Conservation (phyloP, 2,113 vertebrate species). For the Megaleporinus macrocephalus region DNA sequence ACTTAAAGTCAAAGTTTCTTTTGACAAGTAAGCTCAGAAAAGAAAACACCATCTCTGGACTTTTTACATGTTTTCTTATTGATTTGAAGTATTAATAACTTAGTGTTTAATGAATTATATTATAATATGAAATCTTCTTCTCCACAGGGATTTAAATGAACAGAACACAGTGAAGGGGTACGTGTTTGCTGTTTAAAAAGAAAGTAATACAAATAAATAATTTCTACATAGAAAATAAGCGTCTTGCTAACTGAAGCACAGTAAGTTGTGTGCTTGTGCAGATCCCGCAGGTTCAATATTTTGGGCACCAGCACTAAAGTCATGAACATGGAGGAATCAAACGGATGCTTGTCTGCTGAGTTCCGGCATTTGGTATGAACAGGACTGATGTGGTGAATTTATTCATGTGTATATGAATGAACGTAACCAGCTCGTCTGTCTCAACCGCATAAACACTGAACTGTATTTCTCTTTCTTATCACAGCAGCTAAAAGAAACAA, state of each 20-base stretch:
- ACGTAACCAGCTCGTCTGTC: no score
- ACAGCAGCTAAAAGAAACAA: conserved; percentile 88
- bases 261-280: background rate
- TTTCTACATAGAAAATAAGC: no score
- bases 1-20: conserved; percentile 87
- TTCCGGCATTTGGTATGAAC: conserved; percentile 88
- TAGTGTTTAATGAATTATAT: no score
- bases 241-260: no score
- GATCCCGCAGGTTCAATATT: conserved; percentile 90
- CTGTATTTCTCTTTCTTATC: conserved; percentile 10
- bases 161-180: conserved; percentile 85
- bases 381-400: background rate
- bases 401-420: background rate
- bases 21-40: conserved; percentile 88
- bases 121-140: no score
- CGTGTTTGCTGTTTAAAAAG: conserved; percentile 36
- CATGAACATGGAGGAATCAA: conserved; percentile 87
- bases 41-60: background rate
- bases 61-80: background rate
- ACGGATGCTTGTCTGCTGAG: conserved; percentile 86
- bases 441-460: background rate
- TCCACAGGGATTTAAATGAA: conserved; percentile 85
- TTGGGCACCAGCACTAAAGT: conserved; percentile 83
- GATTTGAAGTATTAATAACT: no score
- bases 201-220: no score